Evolutionary conservation across 2,797 vertebrate species (phyloP), one percentile per base, ranked within the genome.

Genomic region (Alcedo atthis): DNA sequence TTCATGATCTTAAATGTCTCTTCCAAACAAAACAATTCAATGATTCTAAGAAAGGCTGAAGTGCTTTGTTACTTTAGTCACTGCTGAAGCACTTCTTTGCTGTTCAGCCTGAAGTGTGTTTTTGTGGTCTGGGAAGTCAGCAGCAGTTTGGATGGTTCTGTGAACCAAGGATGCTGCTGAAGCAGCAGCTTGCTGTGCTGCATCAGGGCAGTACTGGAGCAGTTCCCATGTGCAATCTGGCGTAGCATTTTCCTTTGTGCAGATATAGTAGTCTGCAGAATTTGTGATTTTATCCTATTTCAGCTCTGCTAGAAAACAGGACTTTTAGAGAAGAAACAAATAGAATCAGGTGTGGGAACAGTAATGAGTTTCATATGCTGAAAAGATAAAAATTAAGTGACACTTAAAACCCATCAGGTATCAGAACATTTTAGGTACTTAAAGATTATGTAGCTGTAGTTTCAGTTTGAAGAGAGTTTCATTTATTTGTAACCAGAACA

Each of bases 71-170:
- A 10, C 53, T 49, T 67, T 32, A 12, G 35, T 55, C n/a, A 2
- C 19, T 6, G 22, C 15, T n/a, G 30, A 59, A 46, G n/a, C 25
- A 26, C 13, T 30, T 28, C 51, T 43, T 55, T n/a, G 42, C 13
- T 21, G 7, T 42, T 70, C 6, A n/a, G 25, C 16, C 30, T n/a
- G 12, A 33, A 22, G 43, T 51, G 37, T 1, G 21, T 1, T 46
- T 66, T 26, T 5, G 18, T 15, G 25, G 49, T 28, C 15, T 4
- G 14, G 10, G 9, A 12, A 5, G 61, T 0, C 0, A 3, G 43
- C 2, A 5, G 54, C 35, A 11, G 19, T 59, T 53, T 1, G 17
- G 63, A 4, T 12, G 53, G n/a, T 12, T 66, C 53, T 2, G 28
- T 1, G 24, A 8, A 2, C 5, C 1, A 0, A 30, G 32, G 80